These are phyloP conservation scores for Cololabis saira DNA, from an alignment of 2,113 vertebrate genomes.

Conservation along the genomic window DNA sequence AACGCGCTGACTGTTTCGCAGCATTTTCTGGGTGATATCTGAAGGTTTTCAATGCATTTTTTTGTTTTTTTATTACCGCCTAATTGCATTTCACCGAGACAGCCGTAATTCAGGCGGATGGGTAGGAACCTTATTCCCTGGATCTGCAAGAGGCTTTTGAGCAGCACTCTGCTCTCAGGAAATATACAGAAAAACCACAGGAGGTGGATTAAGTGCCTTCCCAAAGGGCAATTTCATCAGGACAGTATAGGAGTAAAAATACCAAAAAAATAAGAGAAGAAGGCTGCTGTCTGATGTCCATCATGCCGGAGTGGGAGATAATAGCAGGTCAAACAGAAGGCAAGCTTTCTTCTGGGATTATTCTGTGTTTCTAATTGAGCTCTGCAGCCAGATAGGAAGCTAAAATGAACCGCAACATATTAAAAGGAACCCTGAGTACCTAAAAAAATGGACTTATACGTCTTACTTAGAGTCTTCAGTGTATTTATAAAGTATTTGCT, in stretches of 20 bases:
- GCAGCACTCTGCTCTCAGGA: background rate
- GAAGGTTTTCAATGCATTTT: background rate
- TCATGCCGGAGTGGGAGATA: conserved; percentile 2
- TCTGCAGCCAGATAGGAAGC: conserved; percentile 7
- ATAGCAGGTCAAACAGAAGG: conserved; percentile 19
- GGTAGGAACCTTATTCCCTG: background rate
- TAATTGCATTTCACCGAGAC: conserved; percentile 18
- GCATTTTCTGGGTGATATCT: conserved; percentile 18
- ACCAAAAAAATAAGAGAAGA: conserved; percentile 16
- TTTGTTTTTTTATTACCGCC: conserved; percentile 24
- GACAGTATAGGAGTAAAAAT: background rate
- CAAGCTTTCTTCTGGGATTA: background rate
- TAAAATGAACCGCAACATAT: background rate
- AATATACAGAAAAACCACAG: conserved; percentile 25
- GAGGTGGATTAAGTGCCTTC: conserved; percentile 22
- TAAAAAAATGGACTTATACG: no score
- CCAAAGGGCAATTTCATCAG: conserved; percentile 14
- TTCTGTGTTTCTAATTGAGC: conserved; percentile 13
- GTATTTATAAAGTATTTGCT: background rate
- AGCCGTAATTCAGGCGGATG: conserved; percentile 11
- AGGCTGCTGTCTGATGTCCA: conserved; percentile 21
- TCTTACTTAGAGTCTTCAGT: background rate
- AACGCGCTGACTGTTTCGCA: conserved; percentile 6
- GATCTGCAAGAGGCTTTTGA: conserved; percentile 14
- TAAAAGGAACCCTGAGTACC: background rate